Evolutionary conservation across 2,113 vertebrate genomes (phyloP), one percentile per base, ranked within the genome.

Genomic region (Petroica traversi): DNA sequence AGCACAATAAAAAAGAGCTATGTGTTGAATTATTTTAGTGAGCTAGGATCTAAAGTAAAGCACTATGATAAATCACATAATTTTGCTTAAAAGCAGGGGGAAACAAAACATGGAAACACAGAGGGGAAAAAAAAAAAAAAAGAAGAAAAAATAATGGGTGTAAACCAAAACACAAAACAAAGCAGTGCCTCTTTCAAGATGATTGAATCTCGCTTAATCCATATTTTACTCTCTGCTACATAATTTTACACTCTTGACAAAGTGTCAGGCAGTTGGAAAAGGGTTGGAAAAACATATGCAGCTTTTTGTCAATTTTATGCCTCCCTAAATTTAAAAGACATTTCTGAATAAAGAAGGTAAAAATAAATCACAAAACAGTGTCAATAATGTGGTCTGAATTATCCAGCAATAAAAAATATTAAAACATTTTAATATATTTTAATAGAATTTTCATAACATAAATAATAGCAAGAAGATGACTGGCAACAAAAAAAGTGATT

Each of bases 191-290:
- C 66, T 95, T 93, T 90, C 84, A 85, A 46, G 31, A 83, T 93
- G 89, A 91, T 18, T 93, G 81, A 85, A 74, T 88, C 88, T 83
- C 71, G 31, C n/a, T 73, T 77, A 86, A 92, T 81, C 67, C 51
- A 71, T 86, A 93, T 88, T 95, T 95, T 95, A 94, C 45, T 83
- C 29, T 62, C 46, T 83, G 43, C 29, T 92, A 62, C 58, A 84
- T 94, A 90, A 93, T 92, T 92, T 92, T 93, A 88, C 17, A 57
- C 23, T 92, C 74, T 90, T 76, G 93, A 89, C 87, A 95, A 91
- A 89, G 33, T 81, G 33, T 81, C 68, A 61, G 45, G 34, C 61
- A 91, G 46, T 55, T 55, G 55, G 64, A 93, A 89, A 45, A 78
- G 55, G 33, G 49, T 1, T 77, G 26, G 55, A 79, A 93, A 90